A percentile compares a stretch with the other conserved stretches of the same genome.
phyloP scores from a whole-genome alignment of 2,888 invertebrate species.

The Furcula furcula region DNA sequence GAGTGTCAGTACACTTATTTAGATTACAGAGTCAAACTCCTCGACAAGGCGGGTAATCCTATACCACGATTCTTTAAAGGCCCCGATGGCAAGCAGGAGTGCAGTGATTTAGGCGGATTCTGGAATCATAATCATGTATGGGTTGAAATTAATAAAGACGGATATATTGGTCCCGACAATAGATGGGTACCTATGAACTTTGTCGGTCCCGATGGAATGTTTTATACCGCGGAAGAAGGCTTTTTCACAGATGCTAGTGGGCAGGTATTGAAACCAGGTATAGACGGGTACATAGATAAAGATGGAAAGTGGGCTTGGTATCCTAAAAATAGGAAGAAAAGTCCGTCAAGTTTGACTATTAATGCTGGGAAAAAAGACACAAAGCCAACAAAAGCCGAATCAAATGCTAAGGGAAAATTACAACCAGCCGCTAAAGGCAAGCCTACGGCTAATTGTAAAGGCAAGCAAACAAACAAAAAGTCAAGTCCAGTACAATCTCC shows the following conservation, averaged over 20 bases:
- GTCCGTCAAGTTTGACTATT: conserved; percentile 2
- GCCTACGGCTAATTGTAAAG: conserved; percentile 25
- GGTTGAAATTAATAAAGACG: conserved; percentile 72
- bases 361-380: conserved; percentile 22
- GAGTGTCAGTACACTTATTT: conserved; percentile 65
- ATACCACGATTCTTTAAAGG: conserved; percentile 68
- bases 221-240: conserved; percentile 67
- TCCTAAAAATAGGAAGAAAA: conserved; percentile 34
- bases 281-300: conserved; percentile 70
- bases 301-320: conserved; percentile 70
- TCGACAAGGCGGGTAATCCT: conserved; percentile 66
- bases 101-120: conserved; percentile 73
- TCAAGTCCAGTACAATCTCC: background rate
- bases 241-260: conserved; percentile 53
- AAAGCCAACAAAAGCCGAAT: conserved; percentile 15
- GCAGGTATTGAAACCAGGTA: conserved; percentile 51
- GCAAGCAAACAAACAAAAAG: conserved; percentile 31
- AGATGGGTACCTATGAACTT: conserved; percentile 72
- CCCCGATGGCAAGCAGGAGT: conserved; percentile 66
- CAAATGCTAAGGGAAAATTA: too few relatives aligned
- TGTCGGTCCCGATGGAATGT: conserved; percentile 66
- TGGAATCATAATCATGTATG: conserved; percentile 59
- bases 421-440: conserved; percentile 24
- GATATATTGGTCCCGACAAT: conserved; percentile 66
- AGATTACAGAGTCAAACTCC: conserved; percentile 68